Evolutionary conservation across 1,140 invertebrate species (phyloP).

Genomic region (Drosophila murphyi): DNA sequence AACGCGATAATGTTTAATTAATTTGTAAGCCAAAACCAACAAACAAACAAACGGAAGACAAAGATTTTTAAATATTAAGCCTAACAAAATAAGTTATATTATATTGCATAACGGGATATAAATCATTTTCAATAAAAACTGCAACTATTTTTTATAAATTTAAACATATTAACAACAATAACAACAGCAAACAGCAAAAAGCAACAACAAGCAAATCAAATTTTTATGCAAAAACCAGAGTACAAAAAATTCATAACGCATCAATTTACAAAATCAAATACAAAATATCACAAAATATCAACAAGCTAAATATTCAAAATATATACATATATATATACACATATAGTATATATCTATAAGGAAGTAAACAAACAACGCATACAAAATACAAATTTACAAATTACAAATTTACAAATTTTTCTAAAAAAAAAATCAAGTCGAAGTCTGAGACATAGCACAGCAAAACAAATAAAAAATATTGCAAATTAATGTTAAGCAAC

Average conservation of each 20-base stretch:
- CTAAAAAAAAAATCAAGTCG: constrained; percentile 39
- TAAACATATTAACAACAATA: constrained; percentile 39
- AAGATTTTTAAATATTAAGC: constrained; percentile 71
- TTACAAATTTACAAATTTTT: constrained; percentile 76
- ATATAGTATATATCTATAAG: constrained; percentile 15
- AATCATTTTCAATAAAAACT: constrained; percentile 55
- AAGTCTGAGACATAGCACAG: constrained; percentile 49
- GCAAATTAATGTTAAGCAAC: constrained; percentile 38
- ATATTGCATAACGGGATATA: constrained; percentile 34
- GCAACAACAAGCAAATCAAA: constrained; percentile 56
- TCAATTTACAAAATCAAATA: constrained; percentile 52
- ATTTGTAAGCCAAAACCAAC: constrained; percentile 76
- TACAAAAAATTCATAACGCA: constrained; percentile 72
- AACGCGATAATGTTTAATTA: constrained; percentile 77
- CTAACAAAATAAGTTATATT: constrained; percentile 64
- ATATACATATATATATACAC: constrained; percentile 31
- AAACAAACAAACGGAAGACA: constrained; percentile 84
- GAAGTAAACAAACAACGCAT: constrained; percentile 64
- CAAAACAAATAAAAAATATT: constrained; percentile 37
- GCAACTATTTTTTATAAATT: constrained; percentile 64
- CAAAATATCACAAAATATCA: constrained; percentile 47
- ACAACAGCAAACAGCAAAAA: constrained; percentile 41
- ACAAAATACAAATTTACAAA: constrained; percentile 81
- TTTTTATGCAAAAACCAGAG: constrained; percentile 65
- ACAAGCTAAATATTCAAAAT: constrained; percentile 44